Evolutionary conservation across 2,888 invertebrate species (phyloP).

Genomic region (Carcina quercana): DNA sequence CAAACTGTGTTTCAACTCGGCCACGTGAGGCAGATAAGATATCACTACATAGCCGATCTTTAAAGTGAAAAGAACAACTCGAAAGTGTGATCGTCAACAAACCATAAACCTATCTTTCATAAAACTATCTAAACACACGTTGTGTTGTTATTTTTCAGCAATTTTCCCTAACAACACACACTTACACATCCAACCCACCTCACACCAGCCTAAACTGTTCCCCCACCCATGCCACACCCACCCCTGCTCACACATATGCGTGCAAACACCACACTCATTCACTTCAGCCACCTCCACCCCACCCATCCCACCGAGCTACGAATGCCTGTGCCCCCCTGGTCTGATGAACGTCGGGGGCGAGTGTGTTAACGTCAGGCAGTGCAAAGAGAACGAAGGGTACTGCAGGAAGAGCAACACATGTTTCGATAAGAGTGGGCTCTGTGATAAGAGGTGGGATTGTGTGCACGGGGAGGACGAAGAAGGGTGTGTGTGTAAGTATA

Average conservation of each 20-base stretch:
- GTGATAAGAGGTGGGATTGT: constrained; percentile 72
- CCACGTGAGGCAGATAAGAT: no score
- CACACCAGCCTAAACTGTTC: constrained; percentile 23
- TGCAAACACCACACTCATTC: constrained; percentile 47
- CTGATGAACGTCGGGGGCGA: constrained; percentile 66
- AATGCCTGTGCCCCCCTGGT: constrained; percentile 80
- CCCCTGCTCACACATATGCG: constrained; percentile 84
- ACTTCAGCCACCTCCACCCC: constrained; percentile 6
- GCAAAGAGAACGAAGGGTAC: constrained; percentile 60
- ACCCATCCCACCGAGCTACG: constrained; percentile 22
- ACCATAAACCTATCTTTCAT: no score
- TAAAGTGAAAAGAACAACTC: no score
- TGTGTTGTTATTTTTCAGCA: constrained; percentile 52
- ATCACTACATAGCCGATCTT: no score
- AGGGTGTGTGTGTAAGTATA: constrained; percentile 47
- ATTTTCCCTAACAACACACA: constrained; percentile 63
- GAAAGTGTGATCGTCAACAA: no score
- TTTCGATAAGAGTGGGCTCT: constrained; percentile 40
- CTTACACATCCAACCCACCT: constrained; percentile 38
- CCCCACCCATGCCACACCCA: constrained; percentile 77
- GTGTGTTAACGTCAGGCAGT: constrained; percentile 71
- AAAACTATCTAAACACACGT: not conserved
- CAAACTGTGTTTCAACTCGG: no score
- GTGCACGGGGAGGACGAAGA: constrained; percentile 72
- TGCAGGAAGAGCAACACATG: constrained; percentile 63